phyloP scores from a whole-genome alignment of 2,113 vertebrate genomes.

The Heterochromis multidens region DNA sequence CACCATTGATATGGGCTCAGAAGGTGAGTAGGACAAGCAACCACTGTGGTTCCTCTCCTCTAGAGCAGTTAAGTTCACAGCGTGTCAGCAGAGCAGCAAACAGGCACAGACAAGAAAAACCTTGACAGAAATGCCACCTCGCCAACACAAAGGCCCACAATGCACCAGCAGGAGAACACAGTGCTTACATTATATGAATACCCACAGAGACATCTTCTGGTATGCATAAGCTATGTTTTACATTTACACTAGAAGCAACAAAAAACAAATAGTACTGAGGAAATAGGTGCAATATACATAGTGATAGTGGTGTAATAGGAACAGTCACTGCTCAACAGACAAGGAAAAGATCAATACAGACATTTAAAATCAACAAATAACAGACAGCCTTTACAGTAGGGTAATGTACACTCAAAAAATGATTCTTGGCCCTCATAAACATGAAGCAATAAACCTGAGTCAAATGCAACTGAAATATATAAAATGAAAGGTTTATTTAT shows the following conservation, averaged over 20 bases:
- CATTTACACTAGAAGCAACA: not conserved
- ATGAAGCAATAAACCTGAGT: not conserved
- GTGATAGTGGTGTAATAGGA: not conserved
- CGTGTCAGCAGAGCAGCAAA: conserved; percentile 19
- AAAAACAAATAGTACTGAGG: not conserved
- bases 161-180: not conserved
- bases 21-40: conserved; percentile 13
- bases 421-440: no score
- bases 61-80: conserved; percentile 37
- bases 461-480: not conserved
- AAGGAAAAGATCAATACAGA: not conserved
- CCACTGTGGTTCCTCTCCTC: not conserved
- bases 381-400: not conserved
- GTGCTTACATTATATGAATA: not conserved
- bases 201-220: not conserved
- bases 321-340: not conserved
- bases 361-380: not conserved
- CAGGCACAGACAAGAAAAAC: conserved; percentile 15
- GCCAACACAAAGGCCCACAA: conserved; percentile 20
- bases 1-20: not conserved
- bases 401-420: not conserved
- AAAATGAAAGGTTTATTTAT: not conserved
- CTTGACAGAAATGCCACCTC: conserved; percentile 36
- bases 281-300: not conserved
- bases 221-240: not conserved